Evolutionary conservation across 1,140 invertebrate species (phyloP).

Genomic region (Pseudoatta argentina): DNA sequence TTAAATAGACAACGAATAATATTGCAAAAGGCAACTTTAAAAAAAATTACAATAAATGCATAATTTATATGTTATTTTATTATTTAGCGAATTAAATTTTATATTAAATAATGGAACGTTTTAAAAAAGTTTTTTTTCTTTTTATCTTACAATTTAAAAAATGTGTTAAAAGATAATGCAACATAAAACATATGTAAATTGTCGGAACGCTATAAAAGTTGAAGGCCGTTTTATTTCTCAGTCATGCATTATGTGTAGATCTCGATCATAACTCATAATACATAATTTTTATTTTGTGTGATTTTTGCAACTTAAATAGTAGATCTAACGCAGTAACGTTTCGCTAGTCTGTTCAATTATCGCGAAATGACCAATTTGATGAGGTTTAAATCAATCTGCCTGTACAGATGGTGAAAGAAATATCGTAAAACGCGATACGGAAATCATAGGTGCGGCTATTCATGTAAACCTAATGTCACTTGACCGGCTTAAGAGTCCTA

Average conservation of each 20-base stretch:
- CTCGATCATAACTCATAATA: background rate
- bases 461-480: slow-evolving; percentile 46
- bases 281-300: background rate
- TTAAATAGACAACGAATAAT: background rate
- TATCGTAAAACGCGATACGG: slow-evolving; percentile 9
- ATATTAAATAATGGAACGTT: background rate
- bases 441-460: slow-evolving; percentile 48
- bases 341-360: background rate
- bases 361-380: slow-evolving; percentile 12
- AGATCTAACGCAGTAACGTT: background rate
- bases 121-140: background rate
- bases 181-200: background rate
- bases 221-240: background rate
- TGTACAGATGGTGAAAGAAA: background rate
- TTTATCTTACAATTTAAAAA: background rate
- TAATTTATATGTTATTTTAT: background rate
- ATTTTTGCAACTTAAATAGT: background rate
- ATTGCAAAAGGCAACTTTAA: background rate
- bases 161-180: background rate
- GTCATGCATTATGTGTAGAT: background rate
- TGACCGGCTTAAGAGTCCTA: slow-evolving; percentile 51
- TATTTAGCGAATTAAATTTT: background rate
- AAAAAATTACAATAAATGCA: background rate
- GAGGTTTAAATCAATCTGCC: background rate
- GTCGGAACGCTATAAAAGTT: background rate